These are phyloP conservation scores for Geophilus truncorum DNA, from an alignment of 2,888 invertebrate genomes.

Conservation along the genomic window DNA sequence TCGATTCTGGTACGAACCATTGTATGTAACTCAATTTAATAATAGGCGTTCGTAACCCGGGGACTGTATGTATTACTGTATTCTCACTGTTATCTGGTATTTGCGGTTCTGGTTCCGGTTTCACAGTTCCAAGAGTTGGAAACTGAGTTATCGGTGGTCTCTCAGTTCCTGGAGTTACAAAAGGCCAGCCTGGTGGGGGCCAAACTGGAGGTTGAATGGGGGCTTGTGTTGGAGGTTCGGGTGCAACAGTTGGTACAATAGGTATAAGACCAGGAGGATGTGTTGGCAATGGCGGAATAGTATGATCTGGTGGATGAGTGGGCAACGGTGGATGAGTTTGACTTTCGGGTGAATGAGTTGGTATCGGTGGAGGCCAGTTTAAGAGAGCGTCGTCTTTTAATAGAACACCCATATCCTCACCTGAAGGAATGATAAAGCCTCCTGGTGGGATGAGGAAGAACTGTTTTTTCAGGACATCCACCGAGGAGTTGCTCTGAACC, in stretches of 20 bases:
- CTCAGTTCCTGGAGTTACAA: not conserved
- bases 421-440: not conserved
- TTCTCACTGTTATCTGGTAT: not conserved
- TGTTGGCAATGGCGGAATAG: not conserved
- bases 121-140: not conserved
- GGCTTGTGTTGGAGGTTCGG: not conserved
- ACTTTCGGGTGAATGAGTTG: too few species aligned
- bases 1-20: too few species aligned
- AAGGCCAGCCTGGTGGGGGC: not conserved
- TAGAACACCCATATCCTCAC: not conserved
- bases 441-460: not conserved
- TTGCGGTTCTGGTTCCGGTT: not conserved
- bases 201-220: not conserved
- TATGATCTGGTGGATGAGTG: not conserved
- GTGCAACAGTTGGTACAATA: not conserved
- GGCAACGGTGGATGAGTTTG: too few species aligned
- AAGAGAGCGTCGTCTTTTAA: not conserved
- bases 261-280: not conserved
- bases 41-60: too few species aligned
- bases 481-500: not conserved
- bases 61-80: too few species aligned
- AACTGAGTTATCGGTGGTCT: not conserved
- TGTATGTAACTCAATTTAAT: too few species aligned
- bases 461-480: not conserved
- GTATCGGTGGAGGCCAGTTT: slow-evolving; percentile 8